These are phyloP conservation scores for Phymatocera aterrima DNA, from an alignment of 2,888 invertebrate genomes.

Conservation along the genomic window DNA sequence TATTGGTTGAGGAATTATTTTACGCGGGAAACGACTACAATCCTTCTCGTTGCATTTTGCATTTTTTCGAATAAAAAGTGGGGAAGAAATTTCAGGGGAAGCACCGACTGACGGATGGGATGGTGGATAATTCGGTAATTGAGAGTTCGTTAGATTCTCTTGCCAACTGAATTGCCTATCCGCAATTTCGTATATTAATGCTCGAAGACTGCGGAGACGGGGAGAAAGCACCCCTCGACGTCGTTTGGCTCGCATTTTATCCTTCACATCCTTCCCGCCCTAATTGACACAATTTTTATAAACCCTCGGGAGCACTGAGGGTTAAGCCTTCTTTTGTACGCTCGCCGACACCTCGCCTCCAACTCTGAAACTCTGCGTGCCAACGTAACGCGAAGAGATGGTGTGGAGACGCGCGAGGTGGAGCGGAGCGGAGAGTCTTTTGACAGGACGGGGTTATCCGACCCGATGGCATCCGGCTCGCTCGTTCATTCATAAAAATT, in stretches of 20 bases:
- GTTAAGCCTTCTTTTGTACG: slow-evolving; percentile 63
- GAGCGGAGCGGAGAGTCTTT: slow-evolving; percentile 56
- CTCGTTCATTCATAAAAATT: slow-evolving; percentile 66
- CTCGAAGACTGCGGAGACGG: background rate
- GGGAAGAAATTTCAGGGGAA: too few species aligned
- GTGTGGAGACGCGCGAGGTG: slow-evolving; percentile 51
- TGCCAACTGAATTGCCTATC: slow-evolving; percentile 38
- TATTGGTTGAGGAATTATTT: background rate
- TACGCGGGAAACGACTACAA: background rate
- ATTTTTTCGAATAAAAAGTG: too few species aligned
- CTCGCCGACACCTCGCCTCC: slow-evolving; percentile 58
- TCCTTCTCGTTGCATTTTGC: too few species aligned
- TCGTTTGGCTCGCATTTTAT: slow-evolving; percentile 43
- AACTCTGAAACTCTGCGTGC: slow-evolving; percentile 28
- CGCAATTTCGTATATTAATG: slow-evolving; percentile 47
- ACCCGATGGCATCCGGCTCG: slow-evolving; percentile 59
- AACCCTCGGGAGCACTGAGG: slow-evolving; percentile 62
- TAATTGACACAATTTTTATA: slow-evolving; percentile 71
- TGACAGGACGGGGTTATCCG: slow-evolving; percentile 60
- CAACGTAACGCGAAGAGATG: slow-evolving; percentile 30
- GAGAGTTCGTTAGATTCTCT: background rate
- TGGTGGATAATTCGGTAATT: too few species aligned
- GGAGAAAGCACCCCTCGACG: slow-evolving; percentile 49
- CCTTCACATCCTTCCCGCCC: slow-evolving; percentile 55
- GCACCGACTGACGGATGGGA: too few species aligned